A percentile compares a stretch with the other conserved stretches of the same genome.
phyloP scores from a whole-genome alignment of 2,113 vertebrate genomes.

The Rhinolophus sinicus region DNA sequence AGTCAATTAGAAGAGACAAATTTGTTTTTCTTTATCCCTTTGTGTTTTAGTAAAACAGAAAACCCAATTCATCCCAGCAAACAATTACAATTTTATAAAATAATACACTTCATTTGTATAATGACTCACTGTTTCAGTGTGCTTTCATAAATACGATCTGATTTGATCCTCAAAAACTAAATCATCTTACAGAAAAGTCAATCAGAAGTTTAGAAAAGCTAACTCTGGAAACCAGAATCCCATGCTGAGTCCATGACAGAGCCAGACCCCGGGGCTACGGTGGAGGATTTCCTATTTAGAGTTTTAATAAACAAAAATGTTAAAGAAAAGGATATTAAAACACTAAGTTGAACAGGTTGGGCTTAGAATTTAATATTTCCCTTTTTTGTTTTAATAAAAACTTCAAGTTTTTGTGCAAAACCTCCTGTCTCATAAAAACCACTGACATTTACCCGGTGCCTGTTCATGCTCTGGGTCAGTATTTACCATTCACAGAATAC shows the following conservation, averaged over 20 bases:
- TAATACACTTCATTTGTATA: background rate
- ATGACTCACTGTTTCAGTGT: background rate
- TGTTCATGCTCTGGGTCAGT: background rate
- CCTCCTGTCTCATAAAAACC: background rate
- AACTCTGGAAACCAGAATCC: background rate
- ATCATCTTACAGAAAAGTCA: background rate
- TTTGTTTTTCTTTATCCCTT: background rate
- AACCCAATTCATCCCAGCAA: background rate
- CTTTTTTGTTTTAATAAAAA: background rate
- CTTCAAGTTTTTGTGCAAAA: background rate
- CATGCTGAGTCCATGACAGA: background rate
- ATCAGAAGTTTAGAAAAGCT: background rate
- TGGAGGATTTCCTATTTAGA: background rate
- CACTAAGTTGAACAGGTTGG: background rate
- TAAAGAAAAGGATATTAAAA: background rate
- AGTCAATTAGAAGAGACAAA: background rate
- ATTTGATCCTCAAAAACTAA: background rate
- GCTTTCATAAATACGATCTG: background rate
- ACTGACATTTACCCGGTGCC: background rate
- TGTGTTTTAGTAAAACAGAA: conserved; percentile 30
- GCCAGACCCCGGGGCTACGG: rapidly evolving
- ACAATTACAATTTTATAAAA: background rate
- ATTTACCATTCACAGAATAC: background rate
- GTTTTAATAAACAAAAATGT: background rate
- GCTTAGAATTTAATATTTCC: background rate